Evolutionary conservation across 1,140 invertebrate genomes (phyloP).

Genomic region (Centruroides sculpturatus): DNA sequence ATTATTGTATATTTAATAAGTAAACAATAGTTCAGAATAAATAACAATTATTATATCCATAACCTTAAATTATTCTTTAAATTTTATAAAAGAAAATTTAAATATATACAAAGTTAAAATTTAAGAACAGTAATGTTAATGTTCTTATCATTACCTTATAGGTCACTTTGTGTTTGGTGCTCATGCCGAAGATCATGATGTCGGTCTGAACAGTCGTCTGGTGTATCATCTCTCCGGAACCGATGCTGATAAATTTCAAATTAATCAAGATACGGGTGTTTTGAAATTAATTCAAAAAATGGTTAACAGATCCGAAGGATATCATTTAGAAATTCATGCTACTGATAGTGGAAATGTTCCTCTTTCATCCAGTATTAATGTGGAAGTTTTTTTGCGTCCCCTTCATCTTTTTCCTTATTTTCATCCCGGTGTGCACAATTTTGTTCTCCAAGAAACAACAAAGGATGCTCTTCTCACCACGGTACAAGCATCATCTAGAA

Average conservation of each 20-base stretch:
- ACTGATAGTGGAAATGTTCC: conserved; percentile 29
- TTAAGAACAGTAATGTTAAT: too few relatives aligned
- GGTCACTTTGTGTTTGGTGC: conserved; percentile 73
- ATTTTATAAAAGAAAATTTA: too few relatives aligned
- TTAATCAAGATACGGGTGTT: conserved; percentile 63
- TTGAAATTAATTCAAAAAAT: conserved; percentile 43
- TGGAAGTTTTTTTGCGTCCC: conserved; percentile 49
- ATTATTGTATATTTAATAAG: too few relatives aligned
- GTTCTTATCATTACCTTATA: conserved; percentile 16
- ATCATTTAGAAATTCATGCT: conserved; percentile 52
- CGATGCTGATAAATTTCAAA: conserved; percentile 56
- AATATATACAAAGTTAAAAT: too few relatives aligned
- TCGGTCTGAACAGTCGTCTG: conserved; percentile 60
- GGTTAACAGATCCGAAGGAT: conserved; percentile 31
- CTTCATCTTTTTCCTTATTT: conserved; percentile 58
- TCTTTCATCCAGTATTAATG: conserved; percentile 35
- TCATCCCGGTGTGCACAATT: conserved; percentile 41
- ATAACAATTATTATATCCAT: too few relatives aligned
- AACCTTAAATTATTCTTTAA: too few relatives aligned
- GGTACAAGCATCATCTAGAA: conserved; percentile 38
- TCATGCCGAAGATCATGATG: conserved; percentile 61
- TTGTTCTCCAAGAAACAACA: conserved; percentile 64
- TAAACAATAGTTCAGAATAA: too few relatives aligned
- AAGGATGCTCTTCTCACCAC: conserved; percentile 29
- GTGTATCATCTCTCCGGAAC: conserved; percentile 59